phyloP scores from a whole-genome alignment of 2,797 vertebrate genomes.

The Antrozous pallidus region DNA sequence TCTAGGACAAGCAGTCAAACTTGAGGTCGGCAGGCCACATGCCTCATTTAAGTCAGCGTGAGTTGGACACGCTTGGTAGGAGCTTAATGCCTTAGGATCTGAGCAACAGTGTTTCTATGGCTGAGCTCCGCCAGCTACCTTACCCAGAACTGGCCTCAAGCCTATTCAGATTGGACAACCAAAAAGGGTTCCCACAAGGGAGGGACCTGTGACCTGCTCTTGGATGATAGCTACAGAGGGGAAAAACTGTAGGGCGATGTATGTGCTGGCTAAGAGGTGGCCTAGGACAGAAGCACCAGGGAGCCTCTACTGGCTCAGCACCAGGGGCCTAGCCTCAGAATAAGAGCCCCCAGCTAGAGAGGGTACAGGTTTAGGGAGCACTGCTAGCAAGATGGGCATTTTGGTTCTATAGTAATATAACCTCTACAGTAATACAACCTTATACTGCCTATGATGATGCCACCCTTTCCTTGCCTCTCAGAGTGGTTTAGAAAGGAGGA shows the following conservation, averaged over 20 bases:
- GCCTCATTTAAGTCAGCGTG: too few species aligned
- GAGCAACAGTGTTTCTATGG: not conserved
- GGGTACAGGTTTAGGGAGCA: not conserved
- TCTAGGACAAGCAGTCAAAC: too few species aligned
- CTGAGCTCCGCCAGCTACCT: not conserved
- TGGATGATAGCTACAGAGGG: not conserved
- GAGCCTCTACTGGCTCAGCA: slow-evolving; percentile 56
- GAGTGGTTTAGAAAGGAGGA: not conserved
- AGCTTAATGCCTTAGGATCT: not conserved
- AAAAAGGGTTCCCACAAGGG: not conserved
- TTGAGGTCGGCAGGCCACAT: too few species aligned
- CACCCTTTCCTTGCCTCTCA: not conserved
- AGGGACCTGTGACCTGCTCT: not conserved
- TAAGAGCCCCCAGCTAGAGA: not conserved
- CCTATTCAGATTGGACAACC: not conserved
- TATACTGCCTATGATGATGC: not conserved
- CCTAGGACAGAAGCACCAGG: slow-evolving; percentile 58
- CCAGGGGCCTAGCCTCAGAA: slow-evolving; percentile 41
- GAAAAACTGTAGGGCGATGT: not conserved
- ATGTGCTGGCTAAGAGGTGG: not conserved
- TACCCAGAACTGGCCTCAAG: not conserved
- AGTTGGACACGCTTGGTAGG: too few species aligned
- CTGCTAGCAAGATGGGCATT: slow-evolving; percentile 29
- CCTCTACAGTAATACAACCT: not conserved
- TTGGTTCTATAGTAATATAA: slow-evolving; percentile 25